Conservation (phyloP, 2,113 vertebrate genomes). For the Grammomys surdaster region DNA sequence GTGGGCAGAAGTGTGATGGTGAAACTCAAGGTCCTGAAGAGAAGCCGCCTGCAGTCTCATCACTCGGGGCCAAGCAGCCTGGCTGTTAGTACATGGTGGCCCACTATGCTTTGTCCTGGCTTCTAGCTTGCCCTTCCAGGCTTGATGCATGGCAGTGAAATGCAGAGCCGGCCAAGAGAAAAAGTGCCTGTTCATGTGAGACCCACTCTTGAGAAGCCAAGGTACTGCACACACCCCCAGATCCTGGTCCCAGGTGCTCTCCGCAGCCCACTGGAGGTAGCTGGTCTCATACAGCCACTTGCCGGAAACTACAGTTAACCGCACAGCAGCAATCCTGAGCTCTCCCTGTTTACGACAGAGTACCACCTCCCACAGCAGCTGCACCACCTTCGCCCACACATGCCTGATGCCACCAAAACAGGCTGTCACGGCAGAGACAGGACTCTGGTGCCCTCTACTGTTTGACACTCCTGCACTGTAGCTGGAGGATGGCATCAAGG, state of each 20-base stretch:
- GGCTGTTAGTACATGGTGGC: not conserved
- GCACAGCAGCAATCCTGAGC: too few relatives aligned
- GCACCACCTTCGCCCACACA: not conserved
- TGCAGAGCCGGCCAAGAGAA: not conserved
- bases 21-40: not conserved
- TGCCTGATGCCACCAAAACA: not conserved
- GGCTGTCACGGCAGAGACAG: not conserved
- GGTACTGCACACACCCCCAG: fast-evolving
- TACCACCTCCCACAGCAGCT: not conserved
- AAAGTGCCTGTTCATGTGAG: not conserved
- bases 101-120: fast-evolving
- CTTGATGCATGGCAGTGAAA: not conserved
- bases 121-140: not conserved
- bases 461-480: not conserved
- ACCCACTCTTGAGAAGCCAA: not conserved
- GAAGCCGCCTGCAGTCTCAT: not conserved
- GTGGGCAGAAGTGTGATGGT: not conserved
- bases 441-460: constrained; percentile 83
- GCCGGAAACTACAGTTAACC: not conserved
- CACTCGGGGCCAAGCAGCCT: fast-evolving
- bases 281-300: not conserved
- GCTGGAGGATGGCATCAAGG: not conserved
- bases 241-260: not conserved
- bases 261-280: not conserved
- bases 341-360: not conserved